phyloP scores from a whole-genome alignment of 2,113 vertebrate species.

The Crocuta crocuta region DNA sequence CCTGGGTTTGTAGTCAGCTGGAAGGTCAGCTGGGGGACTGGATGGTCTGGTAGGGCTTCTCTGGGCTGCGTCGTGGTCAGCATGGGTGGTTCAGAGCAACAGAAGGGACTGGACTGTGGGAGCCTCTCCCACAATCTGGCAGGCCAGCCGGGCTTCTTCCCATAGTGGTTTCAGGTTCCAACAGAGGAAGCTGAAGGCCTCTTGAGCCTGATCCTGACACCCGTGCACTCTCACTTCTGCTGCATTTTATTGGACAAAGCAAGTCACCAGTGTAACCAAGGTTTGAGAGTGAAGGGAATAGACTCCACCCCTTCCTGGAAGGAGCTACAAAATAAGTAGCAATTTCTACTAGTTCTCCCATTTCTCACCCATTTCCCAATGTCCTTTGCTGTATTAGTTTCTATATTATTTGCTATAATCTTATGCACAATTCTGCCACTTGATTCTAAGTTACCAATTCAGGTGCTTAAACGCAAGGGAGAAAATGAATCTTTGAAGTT shows the following conservation, averaged over 20 bases:
- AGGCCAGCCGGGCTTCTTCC: not conserved
- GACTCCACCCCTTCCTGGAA: not conserved
- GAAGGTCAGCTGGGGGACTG: too few species aligned
- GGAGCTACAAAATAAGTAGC: not conserved
- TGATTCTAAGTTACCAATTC: not conserved
- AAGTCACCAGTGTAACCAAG: not conserved
- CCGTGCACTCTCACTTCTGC: not conserved
- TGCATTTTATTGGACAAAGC: not conserved
- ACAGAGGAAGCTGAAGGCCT: not conserved
- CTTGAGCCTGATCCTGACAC: not conserved
- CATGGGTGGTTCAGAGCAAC: not conserved
- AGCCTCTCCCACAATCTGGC: not conserved
- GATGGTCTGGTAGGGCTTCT: not conserved
- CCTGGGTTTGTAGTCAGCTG: not conserved
- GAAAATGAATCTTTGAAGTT: not conserved
- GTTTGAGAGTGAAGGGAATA: not conserved
- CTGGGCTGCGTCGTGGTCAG: not conserved
- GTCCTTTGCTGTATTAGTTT: not conserved
- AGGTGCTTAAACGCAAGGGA: not conserved
- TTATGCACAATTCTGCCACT: not conserved
- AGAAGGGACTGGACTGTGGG: too few species aligned
- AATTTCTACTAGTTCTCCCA: not conserved
- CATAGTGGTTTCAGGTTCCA: not conserved
- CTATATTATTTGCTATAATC: too few species aligned
- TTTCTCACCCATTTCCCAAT: not conserved